Conservation (phyloP, 2,113 vertebrate genomes). For the Eolophus roseicapilla region DNA sequence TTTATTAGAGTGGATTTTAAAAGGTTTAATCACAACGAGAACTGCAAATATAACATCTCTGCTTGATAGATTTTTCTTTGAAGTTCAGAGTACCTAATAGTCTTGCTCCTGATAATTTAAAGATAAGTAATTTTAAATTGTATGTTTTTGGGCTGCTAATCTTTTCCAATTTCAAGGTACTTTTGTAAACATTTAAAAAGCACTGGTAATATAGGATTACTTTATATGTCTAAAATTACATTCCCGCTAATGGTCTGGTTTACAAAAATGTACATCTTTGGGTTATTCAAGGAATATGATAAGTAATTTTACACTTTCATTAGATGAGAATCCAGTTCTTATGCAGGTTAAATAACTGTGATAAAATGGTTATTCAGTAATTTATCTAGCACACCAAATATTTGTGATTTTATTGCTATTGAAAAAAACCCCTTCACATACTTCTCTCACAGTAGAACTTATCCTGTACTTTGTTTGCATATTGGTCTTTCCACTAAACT, state of each 20-base stretch:
- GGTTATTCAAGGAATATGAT: neutral
- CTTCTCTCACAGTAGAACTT: neutral
- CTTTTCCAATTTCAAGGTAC: neutral
- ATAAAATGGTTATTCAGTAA: neutral
- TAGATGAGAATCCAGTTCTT: neutral
- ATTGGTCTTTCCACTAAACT: neutral
- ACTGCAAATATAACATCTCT: neutral
- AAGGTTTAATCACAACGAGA: neutral
- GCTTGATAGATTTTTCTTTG: neutral
- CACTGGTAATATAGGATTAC: neutral
- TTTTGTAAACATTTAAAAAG: neutral
- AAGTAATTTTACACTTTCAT: neutral
- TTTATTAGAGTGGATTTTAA: neutral
- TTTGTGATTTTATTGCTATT: neutral
- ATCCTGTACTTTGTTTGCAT: neutral
- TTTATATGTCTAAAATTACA: neutral
- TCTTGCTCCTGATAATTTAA: neutral
- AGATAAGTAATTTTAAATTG: neutral
- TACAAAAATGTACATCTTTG: neutral
- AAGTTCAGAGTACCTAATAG: neutral
- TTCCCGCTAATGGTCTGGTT: neutral
- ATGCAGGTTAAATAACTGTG: neutral
- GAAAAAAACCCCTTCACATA: rapidly evolving
- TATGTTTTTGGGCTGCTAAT: neutral
- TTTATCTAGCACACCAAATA: neutral